These are phyloP conservation scores for Xenentodon cancila DNA, from an alignment of 2,797 vertebrate species.

Conservation along the genomic window DNA sequence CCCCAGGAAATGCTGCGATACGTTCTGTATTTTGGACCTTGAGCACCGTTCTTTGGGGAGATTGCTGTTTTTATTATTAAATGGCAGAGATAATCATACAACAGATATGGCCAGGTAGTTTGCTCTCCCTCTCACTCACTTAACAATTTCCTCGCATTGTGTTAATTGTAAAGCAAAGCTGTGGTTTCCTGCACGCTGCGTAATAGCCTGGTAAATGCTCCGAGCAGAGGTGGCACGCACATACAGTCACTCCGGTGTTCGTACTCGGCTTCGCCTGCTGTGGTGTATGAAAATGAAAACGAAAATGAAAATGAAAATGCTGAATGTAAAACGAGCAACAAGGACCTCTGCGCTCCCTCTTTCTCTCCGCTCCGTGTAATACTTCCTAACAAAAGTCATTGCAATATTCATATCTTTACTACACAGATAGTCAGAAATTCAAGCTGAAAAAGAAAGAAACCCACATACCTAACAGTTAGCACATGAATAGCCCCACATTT, in stretches of 20 bases:
- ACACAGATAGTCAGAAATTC: constrained; percentile 59
- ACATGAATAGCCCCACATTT: constrained; percentile 67
- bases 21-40: constrained; percentile 40
- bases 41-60: constrained; percentile 33
- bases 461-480: constrained; percentile 57
- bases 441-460: constrained; percentile 46
- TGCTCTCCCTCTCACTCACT: constrained; percentile 24
- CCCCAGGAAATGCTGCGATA: constrained; percentile 12
- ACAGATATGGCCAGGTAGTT: constrained; percentile 28
- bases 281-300: constrained; percentile 55
- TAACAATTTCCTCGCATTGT: constrained; percentile 41
- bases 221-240: constrained; percentile 26
- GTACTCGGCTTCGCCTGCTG: constrained; percentile 46
- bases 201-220: constrained; percentile 10
- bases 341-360: constrained; percentile 49
- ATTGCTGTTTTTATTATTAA: constrained; percentile 24
- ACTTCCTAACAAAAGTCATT: constrained; percentile 42
- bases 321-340: constrained; percentile 53
- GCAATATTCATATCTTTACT: constrained; percentile 66
- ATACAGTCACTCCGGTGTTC: constrained; percentile 17
- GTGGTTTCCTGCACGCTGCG: constrained; percentile 2
- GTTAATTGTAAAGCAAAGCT: constrained; percentile 38
- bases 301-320: constrained; percentile 58
- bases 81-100: constrained; percentile 35
- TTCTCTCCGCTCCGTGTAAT: constrained; percentile 25